Base-by-base conservation (phyloP, 2,888 invertebrate species). In the Griposia aprilina region DNA sequence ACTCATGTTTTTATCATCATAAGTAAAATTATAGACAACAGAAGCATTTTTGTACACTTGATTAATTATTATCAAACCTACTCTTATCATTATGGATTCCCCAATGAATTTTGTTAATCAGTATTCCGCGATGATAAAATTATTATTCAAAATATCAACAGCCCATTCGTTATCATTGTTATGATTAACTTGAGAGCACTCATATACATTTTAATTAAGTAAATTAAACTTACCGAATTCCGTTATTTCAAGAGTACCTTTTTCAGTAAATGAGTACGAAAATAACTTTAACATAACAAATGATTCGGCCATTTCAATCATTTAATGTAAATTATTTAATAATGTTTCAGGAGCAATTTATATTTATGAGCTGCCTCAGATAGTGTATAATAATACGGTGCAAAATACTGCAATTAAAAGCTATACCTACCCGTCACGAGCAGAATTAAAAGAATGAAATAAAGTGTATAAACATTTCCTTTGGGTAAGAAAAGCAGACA, bases 111-210 rank as follows among this genome's bases (percentile, higher is more conserved):
- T 57, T 23, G 23, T 63, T 66, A 66, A 78, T 78, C 45, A 60
- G 50, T 55, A 78, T 69, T 69, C 59, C n/a, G 48, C 45, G 65
- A 78, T 80, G 65, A 78, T 80, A 78, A 77, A 83, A 70, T 67
- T 78, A 78, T 48, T 71, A 60, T 48, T 65, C 36, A 65, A 59
- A 65, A 68, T 73, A 81, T 59, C 26, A 74, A 36, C 65, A 55
- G 69, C 36, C 55, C 67, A 76, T 82, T 74, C 70, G 73, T 77
- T 66, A 71, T 73, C 76, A 73, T 69, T 72, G 76, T 70, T 76
- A 73, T 73, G 60, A 69, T 80, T 62, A 82, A 74, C 74, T 73
- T 80, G 78, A 70, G 83, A 69, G 83, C 69, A 77, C 65, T 78
- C 78, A 66, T 55, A 77, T 59, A 66, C 20, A 70, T 81, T 70